Evolutionary conservation across 2,113 vertebrate species (phyloP), one percentile per base, ranked within the genome.

Genomic region (Poeciliopsis occidentalis): DNA sequence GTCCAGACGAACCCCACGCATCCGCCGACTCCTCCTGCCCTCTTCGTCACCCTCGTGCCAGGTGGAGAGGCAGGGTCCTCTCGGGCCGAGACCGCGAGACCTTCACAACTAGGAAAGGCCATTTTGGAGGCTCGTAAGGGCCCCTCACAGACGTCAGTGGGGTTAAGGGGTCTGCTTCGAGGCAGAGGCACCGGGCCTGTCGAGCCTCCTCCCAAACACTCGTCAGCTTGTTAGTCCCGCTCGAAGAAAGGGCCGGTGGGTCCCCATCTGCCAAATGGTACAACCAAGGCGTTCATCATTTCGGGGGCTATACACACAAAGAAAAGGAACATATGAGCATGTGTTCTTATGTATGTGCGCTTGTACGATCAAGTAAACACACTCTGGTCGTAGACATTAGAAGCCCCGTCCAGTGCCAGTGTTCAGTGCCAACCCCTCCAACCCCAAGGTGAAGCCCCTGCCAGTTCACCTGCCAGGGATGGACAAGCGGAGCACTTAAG

Each of bases 361-460:
- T 85, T 88, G 88, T 88, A 81, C 78, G 39, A 82, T 60, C 73
- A 75, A 69, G 81, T 69, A 86, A 85, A 82, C 86, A 77, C 82
- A 74, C 82, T 67, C 60, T 34, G 8, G 22, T 37, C 84, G 76
- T 64, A 60, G 75, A 79, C 78, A 79, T 80, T 69, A 68, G 85
- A 83, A 68, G 32, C 64, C 83, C 68, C 64, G 83, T 84, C 75
- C 80, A 64, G 76, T 81, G 87, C 71, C 83, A 75, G 76, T 88
- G 90, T 88, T 91, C 81, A 64, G 67, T 30, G 71, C 73, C 19
- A 82, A 90, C 88, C 91, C 89, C 85, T 89, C 73, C 90, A 90
- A 91, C 92, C 94, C 83, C 47, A 51, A 82, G 93, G 94, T 93
- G 92, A 94, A 73, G 89, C 87, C 89, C 92, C 91, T 94, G 94